Evolutionary conservation across 2,113 vertebrate species (phyloP), one percentile per base, ranked within the genome.

Genomic region (Sinocyclocheilus grahami): DNA sequence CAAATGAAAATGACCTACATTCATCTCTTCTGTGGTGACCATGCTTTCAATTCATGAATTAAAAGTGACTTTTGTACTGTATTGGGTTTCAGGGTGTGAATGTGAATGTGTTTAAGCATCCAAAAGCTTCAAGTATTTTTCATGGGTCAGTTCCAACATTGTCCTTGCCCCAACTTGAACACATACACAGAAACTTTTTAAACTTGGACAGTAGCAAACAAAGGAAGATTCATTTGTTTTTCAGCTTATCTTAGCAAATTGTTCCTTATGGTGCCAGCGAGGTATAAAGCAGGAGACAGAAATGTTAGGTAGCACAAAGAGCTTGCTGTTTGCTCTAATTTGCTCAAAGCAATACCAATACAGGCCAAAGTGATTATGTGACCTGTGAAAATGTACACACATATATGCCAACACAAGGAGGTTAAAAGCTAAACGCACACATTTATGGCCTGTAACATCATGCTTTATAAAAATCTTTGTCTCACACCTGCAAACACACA

Each of bases 171-270:
- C 11, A 63, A 76, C 46, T 63, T 58, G 78, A 30, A 83, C 48
- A 83, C 62, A 83, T 82, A 55, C 69, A 88, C 63, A 86, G 87
- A 92, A 92, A 90, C 90, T 91, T 89, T 85, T 78, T 63, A 65
- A 89, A 90, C 90, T 89, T 87, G 85, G 78, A 86, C 89, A 91
- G 82, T 76, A 72, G 84, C 83, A 78, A 81, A 46, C 83, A 48
- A 87, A 85, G 78, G 89, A 90, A 81, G 91, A 92, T 93, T 92
- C 67, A 81, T 89, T 87, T 87, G 87, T 87, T 90, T 88, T 90
- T 86, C 75, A 85, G 87, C 88, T 93, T 93, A 92, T 92, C 88
- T 87, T 86, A 92, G 91, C 78, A 86, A 91, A 93, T 90, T 90
- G 91, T 92, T 92, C 89, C 78, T 20, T 46, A 82, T 86, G 33